These are phyloP conservation scores for Hippolais icterina DNA, from an alignment of 2,113 vertebrate species.

Conservation along the genomic window DNA sequence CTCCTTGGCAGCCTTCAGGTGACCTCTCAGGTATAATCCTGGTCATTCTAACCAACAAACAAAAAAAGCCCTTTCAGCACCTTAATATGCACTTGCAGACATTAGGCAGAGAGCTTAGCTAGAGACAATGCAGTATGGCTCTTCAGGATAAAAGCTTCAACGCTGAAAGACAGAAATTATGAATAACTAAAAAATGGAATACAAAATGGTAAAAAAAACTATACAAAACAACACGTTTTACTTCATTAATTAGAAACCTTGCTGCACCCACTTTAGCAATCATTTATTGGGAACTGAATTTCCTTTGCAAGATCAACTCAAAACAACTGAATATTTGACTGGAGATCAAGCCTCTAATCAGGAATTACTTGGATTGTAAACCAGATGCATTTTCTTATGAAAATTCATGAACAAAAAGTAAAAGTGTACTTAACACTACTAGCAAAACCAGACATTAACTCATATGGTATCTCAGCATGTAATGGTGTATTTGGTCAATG, in stretches of 20 bases:
- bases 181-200: neutral
- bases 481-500: neutral
- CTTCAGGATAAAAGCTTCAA: neutral
- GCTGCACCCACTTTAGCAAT: neutral
- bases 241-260: neutral
- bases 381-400: neutral
- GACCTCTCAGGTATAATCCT: neutral
- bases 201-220: neutral
- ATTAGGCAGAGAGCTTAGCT: neutral
- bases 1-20: neutral
- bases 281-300: neutral
- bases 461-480: neutral
- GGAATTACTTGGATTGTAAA: neutral
- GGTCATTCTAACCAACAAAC: neutral
- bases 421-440: neutral
- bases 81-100: neutral
- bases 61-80: neutral
- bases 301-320: neutral
- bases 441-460: neutral
- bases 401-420: neutral
- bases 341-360: neutral
- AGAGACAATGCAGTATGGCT: neutral
- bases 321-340: neutral
- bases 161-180: neutral
- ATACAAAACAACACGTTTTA: neutral